Conservation (phyloP, 2,797 vertebrate genomes). For the Onychomys leucogaster region DNA sequence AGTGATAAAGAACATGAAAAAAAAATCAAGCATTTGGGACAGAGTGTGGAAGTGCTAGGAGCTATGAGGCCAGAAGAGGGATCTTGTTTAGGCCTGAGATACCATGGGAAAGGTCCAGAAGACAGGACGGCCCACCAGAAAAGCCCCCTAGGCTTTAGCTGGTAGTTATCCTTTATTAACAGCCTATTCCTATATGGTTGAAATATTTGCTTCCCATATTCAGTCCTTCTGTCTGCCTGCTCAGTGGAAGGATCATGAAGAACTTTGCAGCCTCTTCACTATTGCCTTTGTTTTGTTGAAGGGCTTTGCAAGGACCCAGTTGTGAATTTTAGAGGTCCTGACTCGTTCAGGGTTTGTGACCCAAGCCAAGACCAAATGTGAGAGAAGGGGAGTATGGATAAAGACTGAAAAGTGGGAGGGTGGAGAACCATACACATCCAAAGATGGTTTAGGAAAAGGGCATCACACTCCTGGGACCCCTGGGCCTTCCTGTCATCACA, state of each 20-base stretch:
- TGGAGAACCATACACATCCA: background rate
- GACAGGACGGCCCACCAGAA: background rate
- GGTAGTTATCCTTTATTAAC: slow-evolving; percentile 44
- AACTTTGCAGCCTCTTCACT: background rate
- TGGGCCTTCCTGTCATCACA: background rate
- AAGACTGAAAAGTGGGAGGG: background rate
- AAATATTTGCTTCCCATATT: background rate
- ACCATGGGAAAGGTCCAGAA: background rate
- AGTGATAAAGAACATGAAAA: slow-evolving; percentile 11
- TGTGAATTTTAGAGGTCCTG: background rate
- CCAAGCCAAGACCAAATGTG: background rate
- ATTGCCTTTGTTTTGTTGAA: background rate
- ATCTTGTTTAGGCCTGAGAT: background rate
- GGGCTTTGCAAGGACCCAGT: background rate
- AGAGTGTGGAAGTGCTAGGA: background rate
- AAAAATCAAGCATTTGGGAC: background rate
- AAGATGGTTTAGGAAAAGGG: background rate
- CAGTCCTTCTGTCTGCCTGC: background rate
- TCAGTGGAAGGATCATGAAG: background rate
- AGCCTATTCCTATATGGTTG: background rate
- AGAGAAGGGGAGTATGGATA: background rate
- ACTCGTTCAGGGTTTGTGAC: background rate
- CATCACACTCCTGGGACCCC: background rate
- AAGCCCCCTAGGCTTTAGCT: background rate
- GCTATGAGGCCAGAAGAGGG: background rate